phyloP scores from a whole-genome alignment of 2,888 invertebrate species.

The Myathropa florea region DNA sequence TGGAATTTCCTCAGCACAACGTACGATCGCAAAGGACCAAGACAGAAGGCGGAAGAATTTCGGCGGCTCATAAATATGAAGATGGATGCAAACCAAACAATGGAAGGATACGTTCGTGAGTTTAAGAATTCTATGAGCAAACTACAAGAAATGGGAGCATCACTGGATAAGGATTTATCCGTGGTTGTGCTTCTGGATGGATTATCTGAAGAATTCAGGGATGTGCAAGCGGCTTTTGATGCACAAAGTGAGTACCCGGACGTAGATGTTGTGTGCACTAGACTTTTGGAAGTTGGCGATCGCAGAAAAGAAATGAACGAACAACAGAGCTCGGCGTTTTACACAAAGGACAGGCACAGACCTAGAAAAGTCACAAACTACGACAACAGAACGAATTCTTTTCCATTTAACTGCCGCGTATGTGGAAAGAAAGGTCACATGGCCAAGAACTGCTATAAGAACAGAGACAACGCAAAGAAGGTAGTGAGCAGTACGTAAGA shows the following conservation, averaged over 20 bases:
- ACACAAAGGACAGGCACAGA: neutral
- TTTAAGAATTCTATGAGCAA: conserved; percentile 20
- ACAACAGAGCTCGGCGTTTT: neutral
- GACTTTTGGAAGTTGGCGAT: neutral
- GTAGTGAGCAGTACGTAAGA: neutral
- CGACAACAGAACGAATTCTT: neutral
- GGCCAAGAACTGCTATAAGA: conserved; percentile 24
- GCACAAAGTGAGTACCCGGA: neutral
- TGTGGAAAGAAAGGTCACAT: conserved; percentile 33
- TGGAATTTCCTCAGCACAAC: conserved; percentile 42
- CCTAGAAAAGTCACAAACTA: neutral
- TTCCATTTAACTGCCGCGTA: conserved; percentile 15
- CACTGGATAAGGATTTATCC: conserved; percentile 21
- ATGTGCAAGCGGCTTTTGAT: conserved; percentile 12
- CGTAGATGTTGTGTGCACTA: neutral
- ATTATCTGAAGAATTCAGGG: conserved; percentile 14
- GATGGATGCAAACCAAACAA: neutral
- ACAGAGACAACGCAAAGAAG: conserved; percentile 20
- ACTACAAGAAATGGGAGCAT: conserved; percentile 9
- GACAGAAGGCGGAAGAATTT: conserved; percentile 44
- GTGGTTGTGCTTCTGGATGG: conserved; percentile 1
- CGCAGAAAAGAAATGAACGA: neutral
- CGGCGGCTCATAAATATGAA: conserved; percentile 9
- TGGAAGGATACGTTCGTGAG: neutral
- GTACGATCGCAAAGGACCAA: neutral